Evolutionary conservation across 2,797 vertebrate genomes (phyloP), one percentile per base, ranked within the genome.

Genomic region (Tokudaia tokunoshimensis): DNA sequence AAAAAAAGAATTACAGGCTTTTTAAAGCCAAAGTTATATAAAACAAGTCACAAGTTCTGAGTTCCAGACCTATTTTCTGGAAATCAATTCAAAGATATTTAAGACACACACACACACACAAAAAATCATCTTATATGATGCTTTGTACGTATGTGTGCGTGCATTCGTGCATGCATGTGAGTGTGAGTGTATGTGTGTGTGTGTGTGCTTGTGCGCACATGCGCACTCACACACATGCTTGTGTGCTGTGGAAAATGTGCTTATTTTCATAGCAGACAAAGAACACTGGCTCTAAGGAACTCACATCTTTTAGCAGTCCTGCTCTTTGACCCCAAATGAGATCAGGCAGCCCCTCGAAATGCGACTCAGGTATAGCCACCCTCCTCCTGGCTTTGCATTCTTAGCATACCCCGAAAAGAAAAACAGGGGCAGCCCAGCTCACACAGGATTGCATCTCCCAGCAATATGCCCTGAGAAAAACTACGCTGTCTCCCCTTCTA

Each of bases 51-150:
- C 44, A 96, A 94, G 57, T 92, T 95, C 76, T 82, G 78, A 91
- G 34, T 95, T 97, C 86, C 52, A 85, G 78, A 81, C n/a, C 29
- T 20, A 57, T 87, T 97, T 95, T 75, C 91, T 92, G 92, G 92
- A 95, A 92, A 88, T 94, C 94, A 95, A 74, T 97, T 93, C 92
- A 97, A 96, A 83, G 89, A 93, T 91, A 92, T 88, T 95, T 95
- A 96, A 94, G 75, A 95, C 44, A 91, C 24, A 59, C 96, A 84
- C 55, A 52, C 50, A 52, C 29, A 70, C 96, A 84, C 55, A 94
- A 94, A 89, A 95, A 84, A 65, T 79, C 50, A 79, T 86, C 57
- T 86, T 91, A 76, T 76, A 67, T 67, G 14, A 34, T 87, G 34
- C 29, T 31, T 10, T 70, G 14, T n/a, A 2, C 15, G 15, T 17